Evolutionary conservation across 2,797 vertebrate genomes (phyloP), one percentile per base, ranked within the genome.

Genomic region (Gymnothorax reevesii): DNA sequence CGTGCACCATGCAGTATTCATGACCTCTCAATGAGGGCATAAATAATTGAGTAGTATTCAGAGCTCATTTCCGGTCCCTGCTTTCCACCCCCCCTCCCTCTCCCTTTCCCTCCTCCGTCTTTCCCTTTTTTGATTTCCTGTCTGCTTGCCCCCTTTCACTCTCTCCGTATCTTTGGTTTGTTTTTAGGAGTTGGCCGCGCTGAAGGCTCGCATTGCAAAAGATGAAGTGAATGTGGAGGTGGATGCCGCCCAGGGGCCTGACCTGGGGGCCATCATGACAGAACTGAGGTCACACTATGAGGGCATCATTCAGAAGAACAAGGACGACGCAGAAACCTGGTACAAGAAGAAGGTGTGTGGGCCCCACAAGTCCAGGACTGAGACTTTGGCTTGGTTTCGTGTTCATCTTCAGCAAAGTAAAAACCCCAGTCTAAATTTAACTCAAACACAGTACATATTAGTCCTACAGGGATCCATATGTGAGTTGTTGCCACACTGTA

Each of bases 271-370:
- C 86, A 90, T 94, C 59, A 92, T 97, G 93, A 91, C 95, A 10
- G 96, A 96, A 88, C 93, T 97, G 64, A 94, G 96, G 86, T 90
- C 94, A 82, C 96, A 97, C 89, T 97, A 97, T 49, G 96, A 97
- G 88, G 92, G 93, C 75, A 96, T 97, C 10, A 88, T 94, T 66
- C 94, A 93, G 77, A 97, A 96, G 90, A 97, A 96, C 93, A 97
- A 97, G 89, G 96, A 97, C 57, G 96, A 97, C 0, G 92, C 96
- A 0, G 96, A 97, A 87, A 49, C 92, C 87, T 96, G 96, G 95
- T 97, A 96, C 90, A 91, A 96, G 4, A 95, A 93, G 90, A 97
- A 97, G 96, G 96, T 96, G 83, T 85, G 93, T 89, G 52, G 1
- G 54, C 75, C 86, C 25, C 17, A n/a, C 2, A 71, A 9, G 55